Evolutionary conservation across 2,113 vertebrate genomes (phyloP).

Genomic region (Xyrauchen texanus): DNA sequence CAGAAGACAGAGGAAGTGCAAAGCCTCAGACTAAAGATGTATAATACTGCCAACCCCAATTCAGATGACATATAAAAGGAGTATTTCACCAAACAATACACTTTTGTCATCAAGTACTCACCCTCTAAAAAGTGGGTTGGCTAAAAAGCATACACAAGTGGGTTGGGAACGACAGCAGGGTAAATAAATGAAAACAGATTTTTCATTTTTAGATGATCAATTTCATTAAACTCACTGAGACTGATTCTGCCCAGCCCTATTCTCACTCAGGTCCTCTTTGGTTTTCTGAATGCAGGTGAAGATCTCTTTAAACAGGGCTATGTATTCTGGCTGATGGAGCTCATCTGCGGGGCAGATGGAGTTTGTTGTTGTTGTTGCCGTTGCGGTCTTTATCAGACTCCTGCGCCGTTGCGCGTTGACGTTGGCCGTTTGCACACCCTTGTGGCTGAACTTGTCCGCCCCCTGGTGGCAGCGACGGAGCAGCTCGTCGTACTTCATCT

Average conservation of each 20-base stretch:
- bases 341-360: constrained; percentile 56
- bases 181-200: no score
- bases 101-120: no score
- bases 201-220: no score
- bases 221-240: no score
- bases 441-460: constrained; percentile 78
- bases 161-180: no score
- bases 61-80: no score
- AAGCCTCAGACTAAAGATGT: not conserved
- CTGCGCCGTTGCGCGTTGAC: not conserved
- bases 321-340: constrained; percentile 83
- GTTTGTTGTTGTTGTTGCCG: not conserved
- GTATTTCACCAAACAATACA: no score
- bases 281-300: constrained; percentile 94
- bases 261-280: constrained; percentile 88
- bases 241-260: constrained; percentile 55
- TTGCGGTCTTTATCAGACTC: constrained; percentile 42
- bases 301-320: constrained; percentile 92
- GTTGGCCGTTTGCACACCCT: constrained; percentile 83
- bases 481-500: constrained; percentile 92
- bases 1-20: not conserved
- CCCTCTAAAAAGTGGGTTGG: no score
- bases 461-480: constrained; percentile 81
- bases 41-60: constrained; percentile 9
- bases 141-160: no score